These are phyloP conservation scores for Margaritifera margaritifera DNA, from an alignment of 2,888 invertebrate genomes.

Conservation along the genomic window DNA sequence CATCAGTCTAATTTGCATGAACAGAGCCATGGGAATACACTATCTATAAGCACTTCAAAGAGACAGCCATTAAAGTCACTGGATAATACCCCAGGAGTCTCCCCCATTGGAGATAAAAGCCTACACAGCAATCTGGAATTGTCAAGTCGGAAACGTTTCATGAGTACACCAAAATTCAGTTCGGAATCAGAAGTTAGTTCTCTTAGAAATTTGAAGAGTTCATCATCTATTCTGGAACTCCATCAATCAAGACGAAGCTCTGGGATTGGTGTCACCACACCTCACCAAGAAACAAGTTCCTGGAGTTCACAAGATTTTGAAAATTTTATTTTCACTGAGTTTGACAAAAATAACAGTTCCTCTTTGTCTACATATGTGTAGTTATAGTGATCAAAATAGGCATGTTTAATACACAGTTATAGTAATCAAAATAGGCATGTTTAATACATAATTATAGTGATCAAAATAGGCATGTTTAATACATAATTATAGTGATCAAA, in stretches of 20 bases:
- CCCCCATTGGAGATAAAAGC: slow-evolving; percentile 38
- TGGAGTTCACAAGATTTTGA: slow-evolving; percentile 33
- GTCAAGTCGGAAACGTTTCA: slow-evolving; percentile 25
- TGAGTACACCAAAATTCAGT: slow-evolving; percentile 39
- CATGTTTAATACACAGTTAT: no score
- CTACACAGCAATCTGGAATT: slow-evolving; percentile 8
- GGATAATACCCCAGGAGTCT: slow-evolving; percentile 54
- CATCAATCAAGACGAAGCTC: slow-evolving; percentile 15
- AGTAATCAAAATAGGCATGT: no score
- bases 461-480: no score
- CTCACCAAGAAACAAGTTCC: slow-evolving; percentile 26
- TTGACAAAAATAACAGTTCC: no score
- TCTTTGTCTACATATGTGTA: no score
- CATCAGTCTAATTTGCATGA: background rate
- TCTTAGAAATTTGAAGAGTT: slow-evolving; percentile 9
- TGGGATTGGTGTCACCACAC: slow-evolving; percentile 8
- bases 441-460: no score
- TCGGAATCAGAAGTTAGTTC: slow-evolving; percentile 18
- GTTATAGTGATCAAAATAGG: no score
- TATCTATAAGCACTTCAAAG: slow-evolving; percentile 8
- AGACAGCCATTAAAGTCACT: slow-evolving; percentile 48
- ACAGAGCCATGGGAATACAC: background rate
- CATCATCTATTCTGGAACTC: background rate
- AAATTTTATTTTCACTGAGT: slow-evolving; percentile 2
- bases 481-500: no score